These are phyloP conservation scores for Halictus ligatus DNA, from an alignment of 2,888 invertebrate species.

Conservation along the genomic window DNA sequence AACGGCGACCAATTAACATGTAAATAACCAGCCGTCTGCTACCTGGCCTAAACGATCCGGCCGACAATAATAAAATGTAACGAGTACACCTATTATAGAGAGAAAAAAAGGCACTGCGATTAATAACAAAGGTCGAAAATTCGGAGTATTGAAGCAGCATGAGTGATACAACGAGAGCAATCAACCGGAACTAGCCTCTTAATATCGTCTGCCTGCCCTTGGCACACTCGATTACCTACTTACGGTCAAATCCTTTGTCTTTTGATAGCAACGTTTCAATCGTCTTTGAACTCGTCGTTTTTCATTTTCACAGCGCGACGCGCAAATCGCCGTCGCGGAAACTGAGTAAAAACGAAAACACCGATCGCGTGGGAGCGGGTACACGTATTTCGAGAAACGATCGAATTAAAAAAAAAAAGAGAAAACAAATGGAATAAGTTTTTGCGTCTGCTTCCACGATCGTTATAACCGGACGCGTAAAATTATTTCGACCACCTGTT, in stretches of 20 bases:
- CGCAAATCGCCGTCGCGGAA: background rate
- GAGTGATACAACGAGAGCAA: conserved; percentile 27
- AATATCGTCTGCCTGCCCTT: conserved; percentile 56
- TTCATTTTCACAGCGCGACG: background rate
- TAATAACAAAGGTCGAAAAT: conserved; percentile 41
- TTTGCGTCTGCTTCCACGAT: background rate
- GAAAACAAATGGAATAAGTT: background rate
- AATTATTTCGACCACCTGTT: conserved; percentile 55
- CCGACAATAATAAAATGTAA: background rate
- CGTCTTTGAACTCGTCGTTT: background rate
- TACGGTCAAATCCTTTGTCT: conserved; percentile 28
- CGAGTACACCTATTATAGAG: background rate
- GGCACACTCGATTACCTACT: conserved; percentile 47
- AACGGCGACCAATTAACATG: conserved; percentile 16
- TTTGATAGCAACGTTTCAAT: conserved; percentile 1
- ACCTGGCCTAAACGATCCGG: background rate
- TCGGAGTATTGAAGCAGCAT: conserved; percentile 26
- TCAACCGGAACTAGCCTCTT: conserved; percentile 63
- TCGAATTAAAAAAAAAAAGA: background rate
- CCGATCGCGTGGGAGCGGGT: background rate
- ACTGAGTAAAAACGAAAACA: background rate
- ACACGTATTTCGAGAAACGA: background rate
- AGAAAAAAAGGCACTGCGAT: background rate
- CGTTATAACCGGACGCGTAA: conserved; percentile 13
- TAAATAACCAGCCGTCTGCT: background rate